These are phyloP conservation scores for Agrenia bidenticulata DNA, from an alignment of 2,888 invertebrate species.

Conservation along the genomic window DNA sequence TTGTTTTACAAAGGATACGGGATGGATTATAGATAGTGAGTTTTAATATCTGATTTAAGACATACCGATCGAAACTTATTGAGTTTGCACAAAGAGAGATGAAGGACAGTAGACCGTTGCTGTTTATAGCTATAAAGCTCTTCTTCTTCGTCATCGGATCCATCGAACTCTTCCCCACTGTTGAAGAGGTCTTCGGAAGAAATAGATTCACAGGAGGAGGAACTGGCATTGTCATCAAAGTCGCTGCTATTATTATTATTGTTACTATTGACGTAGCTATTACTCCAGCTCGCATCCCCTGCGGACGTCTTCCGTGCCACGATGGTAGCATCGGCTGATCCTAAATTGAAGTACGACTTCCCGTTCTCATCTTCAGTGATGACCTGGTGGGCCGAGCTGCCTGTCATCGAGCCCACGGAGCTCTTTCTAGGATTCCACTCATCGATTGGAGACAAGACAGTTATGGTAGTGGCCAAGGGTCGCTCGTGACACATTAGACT, in stretches of 20 bases:
- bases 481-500: conserved; percentile 41
- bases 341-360: conserved; percentile 52
- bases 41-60: conserved; percentile 9
- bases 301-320: conserved; percentile 41
- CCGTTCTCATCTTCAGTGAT: conserved; percentile 53
- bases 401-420: background rate
- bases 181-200: conserved; percentile 52
- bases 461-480: conserved; percentile 36
- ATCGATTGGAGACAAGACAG: conserved; percentile 50
- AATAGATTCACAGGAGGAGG: conserved; percentile 50
- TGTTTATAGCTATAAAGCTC: conserved; percentile 54
- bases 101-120: conserved; percentile 58
- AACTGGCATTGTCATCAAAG: conserved; percentile 48
- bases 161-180: conserved; percentile 51
- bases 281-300: background rate
- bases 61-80: conserved; percentile 55
- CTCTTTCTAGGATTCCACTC: conserved; percentile 34
- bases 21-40: conserved; percentile 3
- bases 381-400: conserved; percentile 32
- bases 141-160: conserved; percentile 47
- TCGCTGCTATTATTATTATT: conserved; percentile 23
- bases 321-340: conserved; percentile 47
- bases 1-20: conserved; percentile 9
- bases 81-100: conserved; percentile 59
- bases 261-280: conserved; percentile 2